These are phyloP conservation scores for Tragelaphus oryx DNA, from an alignment of 2,797 vertebrate genomes.

Conservation along the genomic window DNA sequence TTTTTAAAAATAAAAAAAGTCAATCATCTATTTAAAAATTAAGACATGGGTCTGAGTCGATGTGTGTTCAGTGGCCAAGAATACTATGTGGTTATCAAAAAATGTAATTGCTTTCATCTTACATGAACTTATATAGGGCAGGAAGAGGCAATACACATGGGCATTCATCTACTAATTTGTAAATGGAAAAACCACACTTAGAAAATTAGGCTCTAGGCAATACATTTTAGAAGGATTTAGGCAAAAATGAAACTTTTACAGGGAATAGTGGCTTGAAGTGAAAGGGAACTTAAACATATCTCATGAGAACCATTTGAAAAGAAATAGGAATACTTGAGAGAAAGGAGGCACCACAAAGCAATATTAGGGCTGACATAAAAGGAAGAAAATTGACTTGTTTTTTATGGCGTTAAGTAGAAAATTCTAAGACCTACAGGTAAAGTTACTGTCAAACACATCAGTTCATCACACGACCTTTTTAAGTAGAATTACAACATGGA, in stretches of 20 bases:
- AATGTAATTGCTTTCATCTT: conserved; percentile 20
- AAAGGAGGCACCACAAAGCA: background rate
- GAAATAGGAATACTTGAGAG: conserved; percentile 8
- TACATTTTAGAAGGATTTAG: background rate
- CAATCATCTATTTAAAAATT: background rate
- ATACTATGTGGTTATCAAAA: conserved; percentile 4
- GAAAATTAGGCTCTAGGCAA: conserved; percentile 8
- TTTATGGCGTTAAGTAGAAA: background rate
- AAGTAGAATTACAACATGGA: background rate
- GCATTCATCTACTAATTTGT: background rate
- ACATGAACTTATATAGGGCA: background rate
- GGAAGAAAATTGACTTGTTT: background rate
- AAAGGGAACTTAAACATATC: conserved; percentile 17
- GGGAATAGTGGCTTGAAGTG: background rate
- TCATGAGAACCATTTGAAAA: background rate
- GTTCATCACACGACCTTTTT: background rate
- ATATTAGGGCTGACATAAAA: background rate
- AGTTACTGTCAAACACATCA: background rate
- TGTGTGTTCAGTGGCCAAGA: background rate
- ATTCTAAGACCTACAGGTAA: conserved; percentile 1
- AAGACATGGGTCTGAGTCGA: background rate
- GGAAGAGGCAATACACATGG: background rate
- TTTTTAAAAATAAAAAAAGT: background rate
- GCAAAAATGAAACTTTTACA: conserved; percentile 20
- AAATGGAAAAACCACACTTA: background rate